Evolutionary conservation across 2,797 vertebrate genomes (phyloP), one percentile per base, ranked within the genome.

Genomic region (Taenioides sp.): DNA sequence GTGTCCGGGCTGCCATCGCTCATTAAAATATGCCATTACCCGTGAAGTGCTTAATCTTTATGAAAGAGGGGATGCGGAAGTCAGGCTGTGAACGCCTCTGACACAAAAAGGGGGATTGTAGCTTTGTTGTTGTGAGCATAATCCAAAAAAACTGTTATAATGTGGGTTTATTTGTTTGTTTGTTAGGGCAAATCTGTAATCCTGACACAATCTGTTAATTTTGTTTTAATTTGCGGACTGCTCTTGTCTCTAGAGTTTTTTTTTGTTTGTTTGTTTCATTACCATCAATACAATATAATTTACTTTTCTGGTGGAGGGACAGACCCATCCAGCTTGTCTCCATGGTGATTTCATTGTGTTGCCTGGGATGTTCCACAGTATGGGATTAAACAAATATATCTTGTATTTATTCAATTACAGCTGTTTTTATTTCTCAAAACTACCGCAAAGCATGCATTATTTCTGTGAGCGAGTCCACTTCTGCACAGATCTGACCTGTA

Each of bases 21-120:
- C 93, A 93, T 94, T 94, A 94, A 93, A 94, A 93, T 92, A 93
- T 92, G 92, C 88, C 92, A 93, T 94, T 94, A 94, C 84, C 91
- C 87, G 90, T 92, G 85, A 89, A 94, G 93, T 93, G 92, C 90
- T 93, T 94, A 90, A 92, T 94, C 91, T 93, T 89, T 90, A 90
- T 90, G 87, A 90, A 91, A 89, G 60, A 65, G 61, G 61, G 83
- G 80, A 77, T 86, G 88, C 87, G 80, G 83, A 91, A 88, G 90
- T 89, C 85, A 10, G 87, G 84, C 85, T 84, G 75, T n/a, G 27
- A 88, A 81, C 80, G 72, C 78, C 82, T 79, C 62, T 64, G 86
- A 88, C 83, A 84, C 75, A 84, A 82, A 89, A 77, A 5, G 84
- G 80, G 78, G 79, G 86, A 84, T 84, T 78, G 69, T 86, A 75